These are phyloP conservation scores for Procavia capensis DNA, from an alignment of 2,113 vertebrate species.

Conservation along the genomic window DNA sequence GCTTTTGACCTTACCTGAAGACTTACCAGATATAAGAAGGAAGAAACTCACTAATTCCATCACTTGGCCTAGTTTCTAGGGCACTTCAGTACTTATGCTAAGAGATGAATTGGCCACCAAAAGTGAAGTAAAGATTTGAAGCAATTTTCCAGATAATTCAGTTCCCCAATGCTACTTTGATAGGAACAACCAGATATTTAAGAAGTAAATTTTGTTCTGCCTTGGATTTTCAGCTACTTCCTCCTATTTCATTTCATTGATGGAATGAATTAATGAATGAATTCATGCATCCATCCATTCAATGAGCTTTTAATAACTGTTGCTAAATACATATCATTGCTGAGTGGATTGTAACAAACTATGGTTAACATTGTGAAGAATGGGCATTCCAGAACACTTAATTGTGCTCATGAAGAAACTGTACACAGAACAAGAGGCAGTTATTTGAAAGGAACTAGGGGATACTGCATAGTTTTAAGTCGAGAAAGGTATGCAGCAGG, in stretches of 20 bases:
- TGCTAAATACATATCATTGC: neutral
- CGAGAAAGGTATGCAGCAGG: too few relatives aligned
- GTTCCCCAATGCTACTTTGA: slow-evolving; percentile 41
- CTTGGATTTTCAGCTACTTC: slow-evolving; percentile 30
- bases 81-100: slow-evolving; percentile 7
- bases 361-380: too few relatives aligned
- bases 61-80: neutral
- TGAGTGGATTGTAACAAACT: too few relatives aligned
- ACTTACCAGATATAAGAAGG: slow-evolving; percentile 1
- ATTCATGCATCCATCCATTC: neutral
- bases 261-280: neutral
- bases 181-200: neutral
- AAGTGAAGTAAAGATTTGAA: slow-evolving; percentile 55
- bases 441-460: too few relatives aligned
- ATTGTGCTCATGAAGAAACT: too few relatives aligned
- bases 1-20: neutral
- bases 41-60: slow-evolving; percentile 9
- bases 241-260: neutral
- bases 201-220: slow-evolving; percentile 39
- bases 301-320: slow-evolving; percentile 12
- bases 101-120: slow-evolving; percentile 11
- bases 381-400: too few relatives aligned
- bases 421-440: too few relatives aligned
- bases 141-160: slow-evolving; percentile 51
- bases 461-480: too few relatives aligned